Evolutionary conservation across 1,140 invertebrate genomes (phyloP), one percentile per base, ranked within the genome.

Genomic region (Brachystomella parvula): DNA sequence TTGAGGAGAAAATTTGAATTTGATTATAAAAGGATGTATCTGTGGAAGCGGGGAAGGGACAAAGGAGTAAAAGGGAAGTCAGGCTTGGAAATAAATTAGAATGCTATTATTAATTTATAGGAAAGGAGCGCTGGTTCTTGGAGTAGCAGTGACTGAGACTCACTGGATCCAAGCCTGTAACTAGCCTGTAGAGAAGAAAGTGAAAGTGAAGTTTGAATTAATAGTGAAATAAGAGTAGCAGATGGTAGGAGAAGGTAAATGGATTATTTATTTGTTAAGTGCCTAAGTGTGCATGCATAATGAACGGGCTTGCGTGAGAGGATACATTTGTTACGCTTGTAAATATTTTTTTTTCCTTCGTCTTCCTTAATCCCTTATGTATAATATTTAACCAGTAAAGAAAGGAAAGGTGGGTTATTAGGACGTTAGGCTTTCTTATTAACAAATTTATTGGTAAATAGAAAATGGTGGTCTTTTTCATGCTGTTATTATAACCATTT

Each of bases 221-320:
- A 44, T 44, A 44, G 9, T 44, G 39, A 44, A 44, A 9, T 44
- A 44, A n/a, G n/a, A 12, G 39, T 44, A 44, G 9, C n/a, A 12
- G 39, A n/a, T 44, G 9, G 9, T n/a, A 44, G 39, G n/a, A 12
- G n/a, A n/a, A 44, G 9, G n/a, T 9, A n/a, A 12, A n/a, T 12
- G 26, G 53, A 56, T 56, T 56, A 56, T 56, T 56, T 56, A 56
- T 56, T 56, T 28, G 53, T 21, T 56, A 56, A 56, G 53, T 21
- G 21, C 19, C 53, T 56, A 56, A 56, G 26, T 21, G 53, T 56
- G 19, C 53, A 56, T 56, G 19, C 53, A 56, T 56, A 56, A 56
- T 56, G 53, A 12, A 56, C 6, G 53, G 9, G 53, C 6, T n/a
- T 56, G 53, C 39, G 39, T 44, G 39, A n/a, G n/a, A n/a, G n/a